phyloP scores from a whole-genome alignment of 2,888 invertebrate species.

The Heliconius aoede region DNA sequence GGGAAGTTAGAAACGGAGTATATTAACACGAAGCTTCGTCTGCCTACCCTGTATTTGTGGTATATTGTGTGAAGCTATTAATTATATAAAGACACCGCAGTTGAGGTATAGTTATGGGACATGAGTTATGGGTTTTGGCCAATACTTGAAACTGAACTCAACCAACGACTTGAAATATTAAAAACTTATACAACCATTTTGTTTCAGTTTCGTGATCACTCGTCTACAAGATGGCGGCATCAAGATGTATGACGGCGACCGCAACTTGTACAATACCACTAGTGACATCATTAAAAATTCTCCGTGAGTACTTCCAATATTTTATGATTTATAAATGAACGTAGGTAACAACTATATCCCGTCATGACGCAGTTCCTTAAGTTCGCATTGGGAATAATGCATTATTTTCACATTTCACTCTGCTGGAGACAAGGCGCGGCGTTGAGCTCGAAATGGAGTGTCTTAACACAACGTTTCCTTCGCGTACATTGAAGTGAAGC shows the following conservation, averaged over 20 bases:
- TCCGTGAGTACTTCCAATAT: slow-evolving; percentile 18
- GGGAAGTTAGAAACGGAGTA: neutral
- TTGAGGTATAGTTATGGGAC: no score
- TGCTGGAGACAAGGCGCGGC: neutral
- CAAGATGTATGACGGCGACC: slow-evolving; percentile 55
- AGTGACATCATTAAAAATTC: slow-evolving; percentile 18
- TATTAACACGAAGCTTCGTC: neutral
- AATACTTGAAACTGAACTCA: no score
- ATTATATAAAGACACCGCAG: no score
- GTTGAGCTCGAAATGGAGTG: neutral
- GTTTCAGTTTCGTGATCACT: slow-evolving; percentile 58
- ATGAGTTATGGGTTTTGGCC: no score
- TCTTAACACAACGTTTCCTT: neutral
- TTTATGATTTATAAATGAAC: neutral
- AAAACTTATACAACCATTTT: slow-evolving; percentile 9
- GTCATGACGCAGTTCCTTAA: neutral
- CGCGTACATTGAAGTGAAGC: neutral
- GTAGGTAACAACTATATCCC: neutral
- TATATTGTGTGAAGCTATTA: neutral
- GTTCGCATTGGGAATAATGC: neutral
- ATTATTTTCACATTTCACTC: neutral
- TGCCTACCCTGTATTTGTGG: neutral
- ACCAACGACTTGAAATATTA: no score
- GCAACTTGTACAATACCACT: slow-evolving; percentile 38
- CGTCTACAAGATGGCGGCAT: slow-evolving; percentile 53